A percentile compares a stretch with the other conserved stretches of the same genome.
These are phyloP conservation scores for Heterochromis multidens DNA, from an alignment of 2,113 vertebrate genomes.

Conservation along the genomic window DNA sequence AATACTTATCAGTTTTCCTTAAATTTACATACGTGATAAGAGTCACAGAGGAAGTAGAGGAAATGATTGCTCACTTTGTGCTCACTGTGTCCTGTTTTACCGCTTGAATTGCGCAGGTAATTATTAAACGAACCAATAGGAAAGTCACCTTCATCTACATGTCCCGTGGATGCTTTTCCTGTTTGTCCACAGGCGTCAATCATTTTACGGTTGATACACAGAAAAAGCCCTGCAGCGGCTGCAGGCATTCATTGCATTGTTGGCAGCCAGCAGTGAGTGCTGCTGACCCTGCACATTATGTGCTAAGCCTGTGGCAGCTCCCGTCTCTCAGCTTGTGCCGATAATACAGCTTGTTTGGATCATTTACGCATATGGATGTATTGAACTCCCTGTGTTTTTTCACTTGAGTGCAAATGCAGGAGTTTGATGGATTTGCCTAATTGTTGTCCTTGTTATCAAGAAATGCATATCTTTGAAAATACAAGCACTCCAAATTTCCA, in stretches of 20 bases:
- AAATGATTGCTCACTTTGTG: not conserved
- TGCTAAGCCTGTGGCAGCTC: conserved; percentile 29
- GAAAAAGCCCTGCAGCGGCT: conserved; percentile 45
- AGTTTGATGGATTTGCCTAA: not conserved
- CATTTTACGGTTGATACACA: conserved; percentile 10
- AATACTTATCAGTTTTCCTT: not conserved
- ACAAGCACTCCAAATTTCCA: not conserved
- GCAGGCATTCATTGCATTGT: conserved; percentile 57
- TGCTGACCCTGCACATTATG: conserved; percentile 72
- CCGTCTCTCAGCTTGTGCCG: conserved; percentile 12
- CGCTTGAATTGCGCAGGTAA: not conserved
- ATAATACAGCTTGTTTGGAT: conserved; percentile 36
- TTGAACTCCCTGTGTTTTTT: not conserved
- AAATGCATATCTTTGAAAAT: not conserved
- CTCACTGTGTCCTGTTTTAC: not conserved
- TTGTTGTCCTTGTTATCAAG: not conserved
- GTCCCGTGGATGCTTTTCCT: not conserved
- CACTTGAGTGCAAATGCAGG: not conserved
- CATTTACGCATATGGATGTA: conserved; percentile 32
- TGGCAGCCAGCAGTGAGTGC: conserved; percentile 50
- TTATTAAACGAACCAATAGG: not conserved
- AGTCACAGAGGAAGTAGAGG: not conserved
- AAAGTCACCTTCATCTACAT: not conserved
- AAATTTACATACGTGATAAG: not conserved
- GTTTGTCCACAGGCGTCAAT: not conserved